These are phyloP conservation scores for Odontamblyopus rebecca DNA, from an alignment of 2,797 vertebrate species.

Conservation along the genomic window DNA sequence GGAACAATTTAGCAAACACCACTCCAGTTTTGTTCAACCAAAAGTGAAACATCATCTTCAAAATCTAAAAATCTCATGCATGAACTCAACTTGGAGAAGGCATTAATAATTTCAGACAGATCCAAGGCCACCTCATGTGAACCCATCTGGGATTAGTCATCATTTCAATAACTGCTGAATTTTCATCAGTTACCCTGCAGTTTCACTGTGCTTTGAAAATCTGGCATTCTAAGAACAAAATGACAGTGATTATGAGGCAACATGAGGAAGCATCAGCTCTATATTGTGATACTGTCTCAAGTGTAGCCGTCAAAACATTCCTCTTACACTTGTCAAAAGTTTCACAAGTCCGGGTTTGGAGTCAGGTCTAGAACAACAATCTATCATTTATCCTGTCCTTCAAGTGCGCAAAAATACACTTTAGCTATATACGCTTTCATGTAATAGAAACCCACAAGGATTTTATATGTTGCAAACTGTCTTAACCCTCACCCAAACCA, in stretches of 20 bases:
- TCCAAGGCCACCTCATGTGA: slow-evolving; percentile 27
- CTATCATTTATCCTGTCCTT: slow-evolving; percentile 7
- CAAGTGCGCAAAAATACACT: neutral
- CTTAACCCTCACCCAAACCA: neutral
- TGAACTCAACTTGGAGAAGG: slow-evolving; percentile 22
- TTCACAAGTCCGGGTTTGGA: slow-evolving; percentile 39
- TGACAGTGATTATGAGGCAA: slow-evolving; percentile 16
- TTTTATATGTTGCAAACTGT: neutral
- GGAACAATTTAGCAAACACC: slow-evolving; percentile 7
- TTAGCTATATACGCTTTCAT: neutral
- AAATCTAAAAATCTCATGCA: slow-evolving; percentile 8
- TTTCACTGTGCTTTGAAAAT: slow-evolving; percentile 33
- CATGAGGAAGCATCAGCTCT: slow-evolving; percentile 24
- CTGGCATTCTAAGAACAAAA: slow-evolving; percentile 20
- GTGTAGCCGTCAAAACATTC: slow-evolving; percentile 50
- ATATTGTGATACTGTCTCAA: slow-evolving; percentile 50
- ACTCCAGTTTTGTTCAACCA: neutral
- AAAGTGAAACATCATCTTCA: slow-evolving; percentile 1
- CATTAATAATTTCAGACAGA: slow-evolving; percentile 35
- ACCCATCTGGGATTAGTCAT: slow-evolving; percentile 21
- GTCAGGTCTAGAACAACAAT: neutral
- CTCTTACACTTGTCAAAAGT: slow-evolving; percentile 44
- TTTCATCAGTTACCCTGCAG: slow-evolving; percentile 4
- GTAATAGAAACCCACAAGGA: neutral
- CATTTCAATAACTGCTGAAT: slow-evolving; percentile 7